Base-by-base conservation (phyloP, 2,113 vertebrate genomes). In the Aegotheles bennettii region DNA sequence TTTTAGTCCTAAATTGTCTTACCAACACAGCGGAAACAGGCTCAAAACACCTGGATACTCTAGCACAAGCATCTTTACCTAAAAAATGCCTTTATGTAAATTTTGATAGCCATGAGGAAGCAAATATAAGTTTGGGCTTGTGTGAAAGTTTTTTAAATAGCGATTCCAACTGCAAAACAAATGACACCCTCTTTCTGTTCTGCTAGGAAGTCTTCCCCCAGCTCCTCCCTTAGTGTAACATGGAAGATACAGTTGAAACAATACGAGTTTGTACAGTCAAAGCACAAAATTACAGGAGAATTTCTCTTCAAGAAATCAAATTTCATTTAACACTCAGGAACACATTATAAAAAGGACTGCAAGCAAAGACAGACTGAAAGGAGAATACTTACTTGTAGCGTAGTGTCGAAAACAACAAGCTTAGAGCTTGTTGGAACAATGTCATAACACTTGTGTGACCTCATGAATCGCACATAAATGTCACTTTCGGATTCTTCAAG, bases 381-480 rank as follows among this genome's bases (percentile, higher is more conserved):
- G 3, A 57, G 50, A 28, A 64, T 81, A 97, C 98, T 98, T 90
- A 99, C 99, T 98, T 99, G 99, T 94, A 99, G 98, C 1, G 99
- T 99, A 74, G 99, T 99, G 95, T 99, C 99, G 71, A 99, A 99
- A 97, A 99, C 99, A 82, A 99, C 99, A 73, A 99, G 98, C 96
- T 99, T 99, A 85, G 99, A 99, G 97, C 99, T 99, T 79, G 99
- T 99, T 8, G 99, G 99, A 90, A 99, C 98, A 96, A 99, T 99
- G 98, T 99, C 99, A 5, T 99, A 99, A 96, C 99, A 99, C 98
- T 99, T 99, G 98, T 99, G 99, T 89, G 99, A 99, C 98, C 98
- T 99, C 99, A 99, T 99, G 98, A 99, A 99, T 88, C 99, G 98
- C 98, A 98, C 99, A 98, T 99, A 99, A 97, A 99, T 99, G 85